A percentile compares a stretch with the other conserved stretches of the same genome.
These are phyloP conservation scores for Pangasius mekongensis DNA, from an alignment of 2,797 vertebrate genomes.

Conservation along the genomic window DNA sequence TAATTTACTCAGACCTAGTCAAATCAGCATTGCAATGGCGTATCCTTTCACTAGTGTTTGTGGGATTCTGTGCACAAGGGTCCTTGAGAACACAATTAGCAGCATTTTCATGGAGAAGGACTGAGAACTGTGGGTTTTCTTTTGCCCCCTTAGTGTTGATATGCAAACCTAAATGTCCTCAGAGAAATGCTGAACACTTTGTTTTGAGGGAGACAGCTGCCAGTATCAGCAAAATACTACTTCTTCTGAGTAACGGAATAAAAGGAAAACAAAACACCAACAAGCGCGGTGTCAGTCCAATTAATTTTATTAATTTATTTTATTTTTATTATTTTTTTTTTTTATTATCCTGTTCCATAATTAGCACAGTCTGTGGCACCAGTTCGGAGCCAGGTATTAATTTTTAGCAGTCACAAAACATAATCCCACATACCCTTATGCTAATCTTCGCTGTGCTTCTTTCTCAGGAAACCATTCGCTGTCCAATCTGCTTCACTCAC, in stretches of 20 bases:
- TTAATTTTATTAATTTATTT: neutral
- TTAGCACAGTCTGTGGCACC: neutral
- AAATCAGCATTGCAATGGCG: neutral
- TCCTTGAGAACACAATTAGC: constrained; percentile 31
- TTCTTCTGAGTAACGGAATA: too few species aligned
- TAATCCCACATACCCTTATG: constrained; percentile 51
- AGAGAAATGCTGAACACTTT: neutral
- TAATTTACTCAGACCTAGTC: neutral
- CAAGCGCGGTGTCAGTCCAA: neutral
- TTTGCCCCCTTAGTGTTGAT: constrained; percentile 16
- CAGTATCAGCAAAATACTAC: neutral
- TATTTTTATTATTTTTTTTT: neutral
- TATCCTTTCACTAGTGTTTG: constrained; percentile 3
- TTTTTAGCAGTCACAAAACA: constrained; percentile 35
- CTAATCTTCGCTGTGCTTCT: constrained; percentile 48
- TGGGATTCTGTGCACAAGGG: constrained; percentile 18
- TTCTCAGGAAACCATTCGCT: constrained; percentile 42
- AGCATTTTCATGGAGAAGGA: constrained; percentile 13
- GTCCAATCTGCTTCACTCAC: constrained; percentile 48
- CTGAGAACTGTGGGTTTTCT: neutral
- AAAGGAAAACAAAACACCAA: neutral
- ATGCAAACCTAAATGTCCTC: constrained; percentile 11
- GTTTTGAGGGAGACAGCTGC: neutral
- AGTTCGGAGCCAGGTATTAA: neutral
- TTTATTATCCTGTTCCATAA: neutral